phyloP scores from a whole-genome alignment of 92 coral and sea anemone species.

The Galaxea fascicularis region DNA sequence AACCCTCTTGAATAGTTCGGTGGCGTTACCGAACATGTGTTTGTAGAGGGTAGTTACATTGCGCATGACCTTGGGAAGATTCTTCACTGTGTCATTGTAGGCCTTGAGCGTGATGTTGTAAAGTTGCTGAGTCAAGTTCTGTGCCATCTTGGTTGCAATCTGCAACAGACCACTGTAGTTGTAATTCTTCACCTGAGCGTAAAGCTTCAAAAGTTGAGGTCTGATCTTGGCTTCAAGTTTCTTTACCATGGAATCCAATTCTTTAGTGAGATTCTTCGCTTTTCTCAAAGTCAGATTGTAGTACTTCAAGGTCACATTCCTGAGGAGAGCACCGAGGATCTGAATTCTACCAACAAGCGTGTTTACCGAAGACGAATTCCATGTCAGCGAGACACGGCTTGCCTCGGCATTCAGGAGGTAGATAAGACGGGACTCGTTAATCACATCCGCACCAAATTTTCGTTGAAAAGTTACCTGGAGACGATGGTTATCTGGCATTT shows the following conservation, averaged over 20 bases:
- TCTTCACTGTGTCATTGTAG: constrained; percentile 57
- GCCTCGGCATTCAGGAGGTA: constrained; percentile 77
- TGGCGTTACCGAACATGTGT: constrained; percentile 45
- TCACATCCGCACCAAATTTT: constrained; percentile 76
- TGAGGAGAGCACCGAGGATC: constrained; percentile 57
- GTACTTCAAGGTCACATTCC: constrained; percentile 64
- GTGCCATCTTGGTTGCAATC: constrained; percentile 65
- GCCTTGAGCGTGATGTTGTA: constrained; percentile 59
- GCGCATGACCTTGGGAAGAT: constrained; percentile 68
- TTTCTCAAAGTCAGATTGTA: constrained; percentile 73
- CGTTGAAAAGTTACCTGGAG: constrained; percentile 82
- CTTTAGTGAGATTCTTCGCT: constrained; percentile 72
- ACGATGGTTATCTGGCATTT: constrained; percentile 77
- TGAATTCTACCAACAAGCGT: constrained; percentile 57
- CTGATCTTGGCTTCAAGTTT: constrained; percentile 75
- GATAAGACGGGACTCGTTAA: constrained; percentile 75
- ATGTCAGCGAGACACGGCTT: constrained; percentile 82
- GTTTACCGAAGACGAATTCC: constrained; percentile 80
- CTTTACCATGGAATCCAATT: constrained; percentile 65
- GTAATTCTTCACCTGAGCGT: constrained; percentile 64
- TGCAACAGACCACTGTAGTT: constrained; percentile 71
- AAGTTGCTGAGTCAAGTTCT: constrained; percentile 58
- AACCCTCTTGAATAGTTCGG: constrained; percentile 43
- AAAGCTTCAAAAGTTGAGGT: constrained; percentile 72
- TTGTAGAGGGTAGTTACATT: constrained; percentile 71